Evolutionary conservation across 2,797 vertebrate genomes (phyloP).

Genomic region (Phataginus tricuspis): DNA sequence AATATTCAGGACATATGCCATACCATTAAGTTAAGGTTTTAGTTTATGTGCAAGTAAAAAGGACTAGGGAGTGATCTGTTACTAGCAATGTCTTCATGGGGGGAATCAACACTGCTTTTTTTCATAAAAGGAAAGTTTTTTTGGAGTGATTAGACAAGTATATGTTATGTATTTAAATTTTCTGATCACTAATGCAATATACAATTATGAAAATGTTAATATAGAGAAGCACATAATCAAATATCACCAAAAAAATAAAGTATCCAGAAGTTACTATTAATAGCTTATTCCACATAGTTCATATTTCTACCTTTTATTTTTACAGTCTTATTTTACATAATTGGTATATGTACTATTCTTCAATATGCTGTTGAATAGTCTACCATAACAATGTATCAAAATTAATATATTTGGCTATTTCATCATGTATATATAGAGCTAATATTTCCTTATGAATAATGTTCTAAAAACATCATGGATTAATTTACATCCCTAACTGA

Average conservation of each 20-base stretch:
- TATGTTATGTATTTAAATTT: background rate
- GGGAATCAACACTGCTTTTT: background rate
- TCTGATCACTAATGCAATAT: background rate
- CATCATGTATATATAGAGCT: background rate
- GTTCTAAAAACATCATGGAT: background rate
- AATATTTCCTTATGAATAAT: background rate
- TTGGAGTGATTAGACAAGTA: background rate
- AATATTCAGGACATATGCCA: background rate
- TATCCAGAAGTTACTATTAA: background rate
- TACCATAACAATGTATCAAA: background rate
- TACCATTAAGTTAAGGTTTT: background rate
- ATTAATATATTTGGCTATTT: background rate
- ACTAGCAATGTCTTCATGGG: background rate
- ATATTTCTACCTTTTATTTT: constrained; percentile 1
- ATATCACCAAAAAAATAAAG: background rate
- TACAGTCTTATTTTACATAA: background rate
- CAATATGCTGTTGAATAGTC: background rate
- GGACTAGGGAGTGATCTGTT: background rate
- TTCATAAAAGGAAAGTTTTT: background rate
- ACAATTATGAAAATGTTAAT: background rate
- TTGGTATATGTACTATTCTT: background rate
- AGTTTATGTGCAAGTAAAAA: background rate
- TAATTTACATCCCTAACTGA: background rate
- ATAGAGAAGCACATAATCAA: background rate
- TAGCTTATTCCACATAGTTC: background rate